phyloP scores from a whole-genome alignment of 2,797 vertebrate species.

The Acanthis flammea region DNA sequence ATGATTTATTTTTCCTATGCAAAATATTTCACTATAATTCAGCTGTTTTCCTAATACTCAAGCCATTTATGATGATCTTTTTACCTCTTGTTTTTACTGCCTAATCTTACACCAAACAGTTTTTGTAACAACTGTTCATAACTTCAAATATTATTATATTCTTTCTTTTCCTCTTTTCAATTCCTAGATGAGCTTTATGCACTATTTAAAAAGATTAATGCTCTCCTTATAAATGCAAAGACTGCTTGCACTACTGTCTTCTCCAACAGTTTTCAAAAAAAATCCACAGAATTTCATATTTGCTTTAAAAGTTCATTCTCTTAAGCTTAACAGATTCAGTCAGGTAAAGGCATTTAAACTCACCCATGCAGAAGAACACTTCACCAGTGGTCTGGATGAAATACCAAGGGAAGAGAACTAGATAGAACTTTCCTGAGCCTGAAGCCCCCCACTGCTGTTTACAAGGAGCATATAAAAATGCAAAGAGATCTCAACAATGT shows the following conservation, averaged over 20 bases:
- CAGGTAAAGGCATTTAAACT: not conserved
- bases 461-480: not conserved
- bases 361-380: not conserved
- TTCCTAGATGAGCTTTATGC: not conserved
- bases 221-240: not conserved
- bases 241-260: not conserved
- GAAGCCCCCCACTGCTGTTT: not conserved
- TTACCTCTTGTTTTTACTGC: not conserved
- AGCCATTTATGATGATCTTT: not conserved
- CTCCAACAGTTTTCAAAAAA: not conserved
- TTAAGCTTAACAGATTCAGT: not conserved
- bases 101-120: not conserved
- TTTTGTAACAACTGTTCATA: not conserved
- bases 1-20: not conserved
- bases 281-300: not conserved
- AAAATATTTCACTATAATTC: not conserved
- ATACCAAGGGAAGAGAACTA: not conserved
- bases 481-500: not conserved
- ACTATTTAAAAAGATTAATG: not conserved
- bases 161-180: not conserved
- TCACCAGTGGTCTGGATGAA: not conserved
- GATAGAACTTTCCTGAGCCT: not conserved
- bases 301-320: not conserved
- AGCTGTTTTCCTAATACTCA: not conserved
- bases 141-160: not conserved